A percentile compares a stretch with the other conserved stretches of the same genome.
Evolutionary conservation across 2,888 invertebrate species (phyloP).

Genomic region (Clivina fossor): DNA sequence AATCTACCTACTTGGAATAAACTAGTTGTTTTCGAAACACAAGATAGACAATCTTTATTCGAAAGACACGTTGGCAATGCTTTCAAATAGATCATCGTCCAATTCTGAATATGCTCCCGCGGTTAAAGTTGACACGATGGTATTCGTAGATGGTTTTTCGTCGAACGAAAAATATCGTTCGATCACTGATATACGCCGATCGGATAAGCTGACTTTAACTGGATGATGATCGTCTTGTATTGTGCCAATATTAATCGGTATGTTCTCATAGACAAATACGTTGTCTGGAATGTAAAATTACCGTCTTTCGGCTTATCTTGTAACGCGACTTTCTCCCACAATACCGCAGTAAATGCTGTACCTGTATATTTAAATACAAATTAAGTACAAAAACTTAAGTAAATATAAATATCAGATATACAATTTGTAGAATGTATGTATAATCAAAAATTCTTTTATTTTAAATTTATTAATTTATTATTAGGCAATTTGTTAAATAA

Average conservation of each 20-base stretch:
- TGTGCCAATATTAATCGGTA: conserved; percentile 74
- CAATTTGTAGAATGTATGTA: no score
- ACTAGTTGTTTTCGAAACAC: conserved; percentile 63
- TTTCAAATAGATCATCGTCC: conserved; percentile 77
- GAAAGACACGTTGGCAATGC: conserved; percentile 84
- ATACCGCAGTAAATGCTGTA: conserved; percentile 85
- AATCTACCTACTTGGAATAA: conserved; percentile 44
- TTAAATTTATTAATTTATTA: no score
- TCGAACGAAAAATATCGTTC: conserved; percentile 76
- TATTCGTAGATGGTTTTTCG: conserved; percentile 97
- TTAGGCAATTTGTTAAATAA: no score
- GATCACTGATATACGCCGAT: conserved; percentile 95
- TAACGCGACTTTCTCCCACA: conserved; percentile 89
- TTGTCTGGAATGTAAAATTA: conserved; percentile 89
- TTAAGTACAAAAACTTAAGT: no score
- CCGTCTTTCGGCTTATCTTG: conserved; percentile 75
- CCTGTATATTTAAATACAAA: no score
- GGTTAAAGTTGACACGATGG: conserved; percentile 82
- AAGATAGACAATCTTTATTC: conserved; percentile 73
- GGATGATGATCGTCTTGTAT: conserved; percentile 89
- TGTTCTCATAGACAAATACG: conserved; percentile 86
- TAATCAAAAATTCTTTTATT: no score
- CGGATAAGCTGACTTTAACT: conserved; percentile 96
- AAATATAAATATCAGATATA: no score
- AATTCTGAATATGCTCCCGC: conserved; percentile 74